Base-by-base conservation (phyloP, 2,797 vertebrate species). In the Bryconaethiops microstoma region DNA sequence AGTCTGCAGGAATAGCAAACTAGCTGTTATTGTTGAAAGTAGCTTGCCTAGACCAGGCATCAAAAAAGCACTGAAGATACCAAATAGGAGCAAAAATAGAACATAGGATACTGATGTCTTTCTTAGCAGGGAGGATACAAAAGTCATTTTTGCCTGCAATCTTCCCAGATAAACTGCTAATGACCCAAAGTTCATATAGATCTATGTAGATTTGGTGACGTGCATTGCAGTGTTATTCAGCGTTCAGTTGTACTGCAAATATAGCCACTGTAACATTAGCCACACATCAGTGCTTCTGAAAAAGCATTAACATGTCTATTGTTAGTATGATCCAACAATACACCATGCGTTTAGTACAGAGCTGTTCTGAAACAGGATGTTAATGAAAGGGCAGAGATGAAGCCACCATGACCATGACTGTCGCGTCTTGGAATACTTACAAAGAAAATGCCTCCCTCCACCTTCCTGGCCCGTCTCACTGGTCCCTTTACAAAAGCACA, bases 361-460 rank as follows among this genome's bases (percentile, higher is more conserved):
- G 55, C 54, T 42, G 74, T 78, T 39, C 76, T 65, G 75, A n/a
- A 48, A 65, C 52, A 79, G 40, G 73, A 69, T 81, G 83, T 88
- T 86, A 87, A 81, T 79, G 17, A 73, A 67, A 82, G 16, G 50
- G 23, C 74, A 88, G 75, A 78, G 74, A 86, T 82, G 25, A 52
- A 54, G 60, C 42, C 67, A 82, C 76, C 77, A 85, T 78, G 82
- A 81, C 52, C 63, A 29, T 35, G 35, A 35, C 35, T 35, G 35
- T 62, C 70, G 74, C 42, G 62, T 40, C 17, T 42, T 16, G 73
- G 71, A 81, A 93, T 95, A 95, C 94, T 95, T 92, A 95, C 94
- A 60, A 95, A 95, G 87, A 94, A 95, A 84, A 95, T 82, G 88
- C 87, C 94, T 93, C 94, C 94, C 75, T 95, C 94, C 92, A 95